Evolutionary conservation across 2,113 vertebrate genomes (phyloP).

Genomic region (Pterocles gutturalis): DNA sequence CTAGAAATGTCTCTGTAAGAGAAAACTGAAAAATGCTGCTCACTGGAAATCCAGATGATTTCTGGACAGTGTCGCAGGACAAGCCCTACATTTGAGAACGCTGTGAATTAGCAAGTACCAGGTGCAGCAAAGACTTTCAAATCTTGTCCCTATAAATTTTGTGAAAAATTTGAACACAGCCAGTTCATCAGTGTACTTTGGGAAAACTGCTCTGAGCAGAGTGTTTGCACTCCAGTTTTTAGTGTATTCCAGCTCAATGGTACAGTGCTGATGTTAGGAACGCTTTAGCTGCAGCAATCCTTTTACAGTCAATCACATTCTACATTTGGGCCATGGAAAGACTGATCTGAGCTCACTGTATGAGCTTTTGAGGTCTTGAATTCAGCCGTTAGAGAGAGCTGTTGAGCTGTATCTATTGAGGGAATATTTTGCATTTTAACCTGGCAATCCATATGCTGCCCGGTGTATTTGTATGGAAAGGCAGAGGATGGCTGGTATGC

Average conservation of each 20-base stretch:
- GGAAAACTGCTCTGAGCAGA: neutral
- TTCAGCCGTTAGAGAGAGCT: conserved; percentile 31
- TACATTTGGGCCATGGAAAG: neutral
- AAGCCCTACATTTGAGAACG: neutral
- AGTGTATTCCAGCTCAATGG: neutral
- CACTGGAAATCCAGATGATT: neutral
- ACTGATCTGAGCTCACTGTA: neutral
- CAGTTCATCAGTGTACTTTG: neutral
- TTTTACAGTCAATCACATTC: neutral
- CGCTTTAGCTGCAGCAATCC: neutral
- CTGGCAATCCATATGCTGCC: neutral
- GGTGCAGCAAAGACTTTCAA: neutral
- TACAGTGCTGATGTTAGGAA: neutral
- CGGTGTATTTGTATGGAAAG: neutral
- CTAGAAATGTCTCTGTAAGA: neutral
- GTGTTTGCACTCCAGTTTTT: neutral
- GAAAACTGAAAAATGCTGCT: neutral
- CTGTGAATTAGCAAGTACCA: neutral
- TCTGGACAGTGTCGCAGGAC: neutral
- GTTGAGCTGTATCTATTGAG: neutral
- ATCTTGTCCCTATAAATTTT: neutral
- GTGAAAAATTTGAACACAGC: neutral
- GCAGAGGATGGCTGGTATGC: neutral
- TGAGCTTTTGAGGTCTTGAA: neutral
- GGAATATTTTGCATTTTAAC: neutral